These are phyloP conservation scores for Penaeus monodon DNA, from an alignment of 2,888 invertebrate species.

Conservation along the genomic window DNA sequence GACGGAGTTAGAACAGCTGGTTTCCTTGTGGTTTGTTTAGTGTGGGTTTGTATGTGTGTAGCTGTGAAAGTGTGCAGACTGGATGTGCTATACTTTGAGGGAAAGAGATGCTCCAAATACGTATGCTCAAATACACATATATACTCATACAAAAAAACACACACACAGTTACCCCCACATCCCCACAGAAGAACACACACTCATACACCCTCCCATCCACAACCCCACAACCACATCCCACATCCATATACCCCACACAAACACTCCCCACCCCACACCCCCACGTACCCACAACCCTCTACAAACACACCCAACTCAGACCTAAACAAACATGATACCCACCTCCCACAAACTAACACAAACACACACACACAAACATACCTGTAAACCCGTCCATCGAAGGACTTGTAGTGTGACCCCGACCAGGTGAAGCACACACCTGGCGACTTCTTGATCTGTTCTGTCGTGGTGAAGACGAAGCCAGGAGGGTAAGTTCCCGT, in stretches of 20 bases:
- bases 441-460: constrained; percentile 28
- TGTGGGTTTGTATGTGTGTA: background rate
- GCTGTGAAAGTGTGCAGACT: background rate
- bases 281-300: background rate
- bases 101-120: too few species aligned
- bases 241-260: background rate
- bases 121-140: background rate
- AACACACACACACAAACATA: background rate
- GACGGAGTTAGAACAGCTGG: background rate
- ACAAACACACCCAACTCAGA: background rate
- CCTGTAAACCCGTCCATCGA: constrained; percentile 81
- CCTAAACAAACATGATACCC: too few species aligned
- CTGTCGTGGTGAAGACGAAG: background rate
- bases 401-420: constrained; percentile 73
- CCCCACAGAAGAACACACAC: too few species aligned
- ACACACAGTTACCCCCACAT: too few species aligned
- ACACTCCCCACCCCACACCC: background rate
- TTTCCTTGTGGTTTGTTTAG: background rate
- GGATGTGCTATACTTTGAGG: background rate
- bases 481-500: constrained; percentile 10
- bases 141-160: too few species aligned
- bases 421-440: constrained; percentile 84
- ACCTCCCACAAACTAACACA: background rate
- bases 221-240: background rate
- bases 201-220: too few species aligned